Base-by-base conservation (phyloP, 2,888 invertebrate species). In the Amorpha juglandis region DNA sequence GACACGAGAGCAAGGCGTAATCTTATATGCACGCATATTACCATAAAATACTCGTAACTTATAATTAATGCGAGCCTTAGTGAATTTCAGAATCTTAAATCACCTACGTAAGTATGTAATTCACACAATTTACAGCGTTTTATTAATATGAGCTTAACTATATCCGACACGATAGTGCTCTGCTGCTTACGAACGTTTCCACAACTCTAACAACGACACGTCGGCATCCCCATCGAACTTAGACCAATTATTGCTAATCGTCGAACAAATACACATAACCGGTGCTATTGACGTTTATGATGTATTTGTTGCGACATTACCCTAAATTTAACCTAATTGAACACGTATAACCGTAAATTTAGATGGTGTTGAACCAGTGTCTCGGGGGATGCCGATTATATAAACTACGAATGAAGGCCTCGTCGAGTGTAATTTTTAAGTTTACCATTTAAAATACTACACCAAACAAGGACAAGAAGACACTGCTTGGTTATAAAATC, bases 401-500 rank as follows among this genome's bases (percentile, higher is more conserved):
- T 58, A 38, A 42, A 42, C 42, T 58, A 58, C 19, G 38, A 58
- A 58, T 58, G 58, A 58, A 38, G 19, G 19, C 38, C 38, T 6
- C 16, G 42, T 19, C 58, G 19, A 58, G 58, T 58, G 58, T 12
- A 58, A 58, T 58, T 19, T 58, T 11, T 58, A 6, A 58, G 58
- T 42, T 38, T 58, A 16, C 19, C 12, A 42, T 42, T 12, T 1
- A 12, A 58, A 19, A 58, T 19, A 58, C 19, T 42, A 42, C 42
- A 58, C 42, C 19, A 12, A 19, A 58, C 58, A 16, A 42, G 58
- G 35, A 42, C 58, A 58, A 19, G 58, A 58, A 58, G 58, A 58
- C 58, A 58, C 58, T 58, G 58, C 42, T 58, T 58, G 58, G 58
- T 58, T 38, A 19, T 58, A 42, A 58, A 58, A 38, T 58, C 38